Evolutionary conservation across 2,113 vertebrate species (phyloP).

Genomic region (Eptesicus fuscus): DNA sequence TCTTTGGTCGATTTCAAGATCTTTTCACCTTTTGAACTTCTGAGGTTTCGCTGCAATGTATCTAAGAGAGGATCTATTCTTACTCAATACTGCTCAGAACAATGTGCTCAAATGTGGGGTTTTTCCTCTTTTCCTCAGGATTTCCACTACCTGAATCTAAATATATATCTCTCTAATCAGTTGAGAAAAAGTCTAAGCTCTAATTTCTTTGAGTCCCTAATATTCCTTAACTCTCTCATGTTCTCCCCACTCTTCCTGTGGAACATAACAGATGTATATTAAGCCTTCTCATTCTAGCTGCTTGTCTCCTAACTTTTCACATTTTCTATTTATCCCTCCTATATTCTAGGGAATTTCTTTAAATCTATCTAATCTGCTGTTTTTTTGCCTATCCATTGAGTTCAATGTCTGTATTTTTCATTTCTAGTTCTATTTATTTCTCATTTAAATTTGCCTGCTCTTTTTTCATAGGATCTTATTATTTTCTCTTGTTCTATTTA

Average conservation of each 20-base stretch:
- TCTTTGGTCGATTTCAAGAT: neutral
- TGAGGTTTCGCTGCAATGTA: neutral
- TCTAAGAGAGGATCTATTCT: neutral
- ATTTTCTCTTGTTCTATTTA: neutral
- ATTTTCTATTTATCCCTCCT: neutral
- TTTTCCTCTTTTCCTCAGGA: neutral
- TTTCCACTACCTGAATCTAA: neutral
- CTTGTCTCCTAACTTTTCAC: neutral
- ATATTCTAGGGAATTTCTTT: neutral
- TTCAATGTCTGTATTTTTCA: neutral
- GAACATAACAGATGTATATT: neutral
- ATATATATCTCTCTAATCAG: neutral
- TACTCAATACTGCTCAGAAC: neutral
- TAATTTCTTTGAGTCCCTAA: too few species aligned
- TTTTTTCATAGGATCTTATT: neutral
- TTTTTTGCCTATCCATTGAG: neutral
- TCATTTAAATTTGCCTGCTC: neutral
- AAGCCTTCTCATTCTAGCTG: neutral
- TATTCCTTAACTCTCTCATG: neutral
- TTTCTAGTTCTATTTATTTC: neutral
- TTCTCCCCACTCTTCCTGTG: neutral
- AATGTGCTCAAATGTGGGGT: neutral
- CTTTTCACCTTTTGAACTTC: neutral
- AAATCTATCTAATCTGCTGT: neutral
- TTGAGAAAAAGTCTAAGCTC: neutral